phyloP scores from a whole-genome alignment of 1,140 invertebrate genomes.

The Lithobius niger region DNA sequence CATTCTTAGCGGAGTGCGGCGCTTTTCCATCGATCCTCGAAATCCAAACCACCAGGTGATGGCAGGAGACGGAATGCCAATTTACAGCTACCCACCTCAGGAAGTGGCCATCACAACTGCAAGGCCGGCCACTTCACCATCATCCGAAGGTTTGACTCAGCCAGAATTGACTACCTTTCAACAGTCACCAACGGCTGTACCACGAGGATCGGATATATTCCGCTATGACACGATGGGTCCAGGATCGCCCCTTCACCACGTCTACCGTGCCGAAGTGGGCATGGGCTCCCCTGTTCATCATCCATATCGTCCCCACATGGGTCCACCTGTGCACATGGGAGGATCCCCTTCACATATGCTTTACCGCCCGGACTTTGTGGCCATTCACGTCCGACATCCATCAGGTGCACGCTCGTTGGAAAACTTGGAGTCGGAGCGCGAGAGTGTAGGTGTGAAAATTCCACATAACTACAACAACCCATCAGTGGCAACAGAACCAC shows the following conservation, averaged over 20 bases:
- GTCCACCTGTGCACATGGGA: neutral
- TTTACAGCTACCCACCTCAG: conserved; percentile 15
- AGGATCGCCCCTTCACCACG: neutral
- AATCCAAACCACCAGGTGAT: conserved; percentile 18
- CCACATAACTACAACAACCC: conserved; percentile 14
- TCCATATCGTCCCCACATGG: neutral
- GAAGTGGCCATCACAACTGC: conserved; percentile 11
- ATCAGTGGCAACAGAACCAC: conserved; percentile 21
- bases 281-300: neutral
- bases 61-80: conserved; percentile 15
- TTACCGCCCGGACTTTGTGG: conserved; percentile 49
- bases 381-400: conserved; percentile 46
- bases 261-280: neutral
- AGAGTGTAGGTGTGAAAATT: neutral
- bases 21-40: conserved; percentile 33
- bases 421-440: conserved; percentile 4
- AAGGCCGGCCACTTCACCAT: conserved; percentile 22
- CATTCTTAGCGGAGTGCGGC: conserved; percentile 63
- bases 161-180: conserved; percentile 4
- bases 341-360: conserved; percentile 26
- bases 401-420: conserved; percentile 9
- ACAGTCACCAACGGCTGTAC: neutral
- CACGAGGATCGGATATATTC: neutral
- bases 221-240: neutral
- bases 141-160: neutral